Evolutionary conservation across 1,140 invertebrate genomes (phyloP).

Genomic region (Drosophila fuyamai): DNA sequence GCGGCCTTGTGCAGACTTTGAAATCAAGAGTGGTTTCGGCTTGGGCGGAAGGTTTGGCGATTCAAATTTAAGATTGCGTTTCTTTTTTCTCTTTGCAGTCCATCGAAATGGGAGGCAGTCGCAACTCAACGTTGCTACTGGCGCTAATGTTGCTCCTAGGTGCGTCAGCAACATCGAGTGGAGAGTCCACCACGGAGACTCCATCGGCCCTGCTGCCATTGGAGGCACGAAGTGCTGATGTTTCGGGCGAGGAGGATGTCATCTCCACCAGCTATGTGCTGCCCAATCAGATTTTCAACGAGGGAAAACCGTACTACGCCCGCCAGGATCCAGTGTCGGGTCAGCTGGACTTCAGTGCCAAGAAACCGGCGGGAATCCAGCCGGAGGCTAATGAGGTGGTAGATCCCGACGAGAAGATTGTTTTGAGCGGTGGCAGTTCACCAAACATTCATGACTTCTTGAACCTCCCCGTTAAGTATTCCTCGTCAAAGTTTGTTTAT

Average conservation of each 20-base stretch:
- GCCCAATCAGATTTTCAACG: slow-evolving; percentile 86
- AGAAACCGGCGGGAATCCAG: slow-evolving; percentile 85
- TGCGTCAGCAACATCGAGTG: slow-evolving; percentile 1
- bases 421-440: slow-evolving; percentile 80
- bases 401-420: slow-evolving; percentile 78
- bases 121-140: slow-evolving; percentile 37
- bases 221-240: slow-evolving; percentile 65
- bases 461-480: slow-evolving; percentile 89
- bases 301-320: slow-evolving; percentile 89
- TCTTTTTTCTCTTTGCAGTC: slow-evolving; percentile 25
- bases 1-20: slow-evolving; percentile 42
- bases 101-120: slow-evolving; percentile 37
- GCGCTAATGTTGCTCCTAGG: slow-evolving; percentile 28
- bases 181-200: slow-evolving; percentile 28
- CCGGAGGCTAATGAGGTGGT: slow-evolving; percentile 76
- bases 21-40: slow-evolving; percentile 47
- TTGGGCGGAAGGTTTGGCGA: slow-evolving; percentile 43
- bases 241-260: slow-evolving; percentile 70
- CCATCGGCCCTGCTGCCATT: slow-evolving; percentile 65
- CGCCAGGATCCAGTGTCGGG: slow-evolving; percentile 89
- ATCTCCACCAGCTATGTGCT: slow-evolving; percentile 77
- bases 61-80: slow-evolving; percentile 3
- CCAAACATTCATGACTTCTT: slow-evolving; percentile 89
- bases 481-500: slow-evolving; percentile 88
- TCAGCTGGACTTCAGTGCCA: slow-evolving; percentile 87